Base-by-base conservation (phyloP, 1,140 invertebrate genomes). In the Drosophila pachea region DNA sequence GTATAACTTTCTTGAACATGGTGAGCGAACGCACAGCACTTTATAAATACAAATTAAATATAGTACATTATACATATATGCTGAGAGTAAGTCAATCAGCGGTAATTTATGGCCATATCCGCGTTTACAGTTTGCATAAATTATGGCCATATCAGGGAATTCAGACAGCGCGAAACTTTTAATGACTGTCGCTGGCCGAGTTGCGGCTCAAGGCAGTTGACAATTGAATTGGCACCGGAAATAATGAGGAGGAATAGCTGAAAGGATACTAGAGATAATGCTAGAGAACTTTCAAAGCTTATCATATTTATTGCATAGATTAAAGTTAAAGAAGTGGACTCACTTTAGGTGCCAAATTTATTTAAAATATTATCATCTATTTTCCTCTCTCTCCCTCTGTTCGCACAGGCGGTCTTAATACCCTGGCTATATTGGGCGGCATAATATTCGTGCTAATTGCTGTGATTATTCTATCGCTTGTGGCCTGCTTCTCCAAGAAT, bases 401-500 rank as follows among this genome's bases (percentile, higher is more conserved):
- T 48, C 22, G 1, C 1, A 49, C 59, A 89, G 88, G 88, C 50
- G 87, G 88, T 61, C 82, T 89, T 74, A 89, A 89, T 82, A 89
- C 86, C 47, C 67, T 89, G 61, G 88, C 88, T 52, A 87, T 89
- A 67, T 63, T 89, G 75, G 84, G 88, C 58, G 88, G 88, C 75
- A 88, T 89, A 54, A 87, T 89, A 42, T 89, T 89, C 75, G 87
- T 89, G 58, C 73, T 89, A 72, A 76, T 89, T 76, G 71, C 87
- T 32, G 79, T 86, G 38, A 88, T 89, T 54, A 87, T 89, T 48
- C 78, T 92, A 14, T 78, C 91, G 4, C 90, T 89, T 14, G 90
- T 90, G 6, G 86, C 92, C 48, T 90, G 90, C 45, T 92, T 92
- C 76, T 92, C 92, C 32, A 90, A 91, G 62, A 92, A 94, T 73